Percentiles rank a stretch among this genome's conserved stretches.
Conservation (phyloP, 2,113 vertebrate species). For the Oryzias woworae region DNA sequence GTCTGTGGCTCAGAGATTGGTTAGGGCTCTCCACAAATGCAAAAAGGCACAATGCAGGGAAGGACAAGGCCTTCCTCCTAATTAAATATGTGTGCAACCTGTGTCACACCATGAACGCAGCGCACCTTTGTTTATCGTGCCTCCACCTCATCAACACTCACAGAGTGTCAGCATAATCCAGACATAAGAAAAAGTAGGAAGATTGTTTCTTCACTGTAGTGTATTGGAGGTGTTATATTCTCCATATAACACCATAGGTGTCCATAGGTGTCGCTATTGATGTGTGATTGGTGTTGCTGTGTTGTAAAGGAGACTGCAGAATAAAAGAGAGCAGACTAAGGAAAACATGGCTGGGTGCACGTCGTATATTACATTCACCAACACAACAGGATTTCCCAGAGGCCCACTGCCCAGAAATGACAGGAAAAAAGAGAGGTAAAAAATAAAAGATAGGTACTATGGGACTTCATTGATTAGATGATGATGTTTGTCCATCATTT, state of each 20-base stretch:
- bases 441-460: constrained; percentile 4
- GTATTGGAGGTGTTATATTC: no score
- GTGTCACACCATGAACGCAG: constrained; percentile 16
- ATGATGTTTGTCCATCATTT: no score
- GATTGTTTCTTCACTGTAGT: constrained; percentile 44
- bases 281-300: no score
- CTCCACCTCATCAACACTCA: constrained; percentile 11
- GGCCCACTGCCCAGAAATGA: constrained; percentile 29
- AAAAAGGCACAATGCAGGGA: constrained; percentile 4
- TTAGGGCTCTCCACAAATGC: not conserved
- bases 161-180: constrained; percentile 36
- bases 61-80: no score
- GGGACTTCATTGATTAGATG: no score
- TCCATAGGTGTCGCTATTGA: no score
- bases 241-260: no score
- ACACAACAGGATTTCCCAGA: constrained; percentile 60
- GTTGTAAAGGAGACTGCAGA: no score
- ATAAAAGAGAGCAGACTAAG: no score
- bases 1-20: constrained; percentile 26
- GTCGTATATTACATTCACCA: constrained; percentile 3
- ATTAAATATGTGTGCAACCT: constrained; percentile 5
- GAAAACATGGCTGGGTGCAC: no score
- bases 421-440: constrained; percentile 1
- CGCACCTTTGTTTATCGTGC: constrained; percentile 22
- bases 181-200: constrained; percentile 47